phyloP scores from a whole-genome alignment of 2,113 vertebrate species.

The Psophia crepitans region DNA sequence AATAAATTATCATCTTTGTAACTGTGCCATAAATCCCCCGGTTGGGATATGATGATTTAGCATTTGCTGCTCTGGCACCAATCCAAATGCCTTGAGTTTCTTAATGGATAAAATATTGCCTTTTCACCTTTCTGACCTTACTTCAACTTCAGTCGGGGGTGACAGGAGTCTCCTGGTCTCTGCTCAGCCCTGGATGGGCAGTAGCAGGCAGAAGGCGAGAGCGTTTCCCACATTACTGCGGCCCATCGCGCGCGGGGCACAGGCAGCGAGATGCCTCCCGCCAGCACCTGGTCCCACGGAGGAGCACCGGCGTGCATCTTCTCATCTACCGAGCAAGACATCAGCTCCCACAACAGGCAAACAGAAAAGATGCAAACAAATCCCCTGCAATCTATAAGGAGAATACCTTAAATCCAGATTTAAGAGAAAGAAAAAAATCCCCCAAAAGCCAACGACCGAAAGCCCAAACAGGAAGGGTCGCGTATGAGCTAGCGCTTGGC shows the following conservation, averaged over 20 bases:
- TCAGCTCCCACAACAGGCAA: background rate
- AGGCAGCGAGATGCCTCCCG: background rate
- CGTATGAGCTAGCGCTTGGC: background rate
- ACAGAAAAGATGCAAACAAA: background rate
- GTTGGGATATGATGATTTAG: conserved; percentile 25
- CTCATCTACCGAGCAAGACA: background rate
- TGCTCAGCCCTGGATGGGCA: background rate
- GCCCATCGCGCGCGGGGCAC: background rate
- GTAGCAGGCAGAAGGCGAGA: background rate
- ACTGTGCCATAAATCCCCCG: conserved; percentile 30
- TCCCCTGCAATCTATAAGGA: background rate
- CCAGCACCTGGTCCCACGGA: background rate
- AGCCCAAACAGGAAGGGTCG: background rate
- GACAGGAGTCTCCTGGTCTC: background rate
- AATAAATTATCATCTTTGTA: conserved; percentile 60
- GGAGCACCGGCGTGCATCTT: background rate
- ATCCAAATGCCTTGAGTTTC: conserved; percentile 11
- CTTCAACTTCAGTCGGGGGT: background rate
- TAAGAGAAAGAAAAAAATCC: background rate
- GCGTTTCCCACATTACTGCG: background rate
- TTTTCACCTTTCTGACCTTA: conserved; percentile 2
- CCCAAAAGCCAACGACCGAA: too few relatives aligned
- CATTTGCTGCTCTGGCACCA: conserved; percentile 6
- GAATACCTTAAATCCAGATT: background rate
- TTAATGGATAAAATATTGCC: background rate